A percentile compares a stretch with the other conserved stretches of the same genome.
These are phyloP conservation scores for Ciconia boyciana DNA, from an alignment of 2,113 vertebrate genomes.

Conservation along the genomic window DNA sequence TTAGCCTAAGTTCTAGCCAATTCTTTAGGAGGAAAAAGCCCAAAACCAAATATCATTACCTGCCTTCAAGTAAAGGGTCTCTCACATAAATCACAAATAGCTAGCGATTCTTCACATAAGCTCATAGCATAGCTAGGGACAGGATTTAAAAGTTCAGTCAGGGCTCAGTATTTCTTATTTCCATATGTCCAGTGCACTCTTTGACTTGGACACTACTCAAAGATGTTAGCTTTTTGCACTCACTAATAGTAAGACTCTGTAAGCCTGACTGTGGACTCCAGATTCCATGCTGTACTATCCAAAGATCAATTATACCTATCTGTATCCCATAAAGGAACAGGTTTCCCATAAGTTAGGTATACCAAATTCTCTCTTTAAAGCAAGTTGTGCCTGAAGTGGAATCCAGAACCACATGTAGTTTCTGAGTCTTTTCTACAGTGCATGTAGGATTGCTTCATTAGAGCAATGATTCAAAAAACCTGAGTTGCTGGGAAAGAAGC, in stretches of 20 bases:
- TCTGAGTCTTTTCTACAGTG: background rate
- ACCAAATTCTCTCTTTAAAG: background rate
- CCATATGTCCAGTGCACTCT: background rate
- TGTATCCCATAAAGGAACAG: background rate
- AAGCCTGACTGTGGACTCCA: background rate
- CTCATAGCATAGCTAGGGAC: no score
- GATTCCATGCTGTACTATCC: background rate
- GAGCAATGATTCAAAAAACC: background rate
- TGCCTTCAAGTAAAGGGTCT: background rate
- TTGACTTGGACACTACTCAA: background rate
- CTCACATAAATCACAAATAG: background rate
- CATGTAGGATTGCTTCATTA: fast-evolving
- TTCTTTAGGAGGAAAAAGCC: background rate
- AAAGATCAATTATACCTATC: background rate
- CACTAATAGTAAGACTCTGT: background rate
- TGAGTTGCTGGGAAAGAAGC: background rate
- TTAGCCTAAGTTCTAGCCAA: background rate
- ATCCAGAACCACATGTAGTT: background rate
- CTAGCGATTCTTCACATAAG: background rate
- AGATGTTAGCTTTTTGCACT: background rate
- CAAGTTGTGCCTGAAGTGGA: background rate
- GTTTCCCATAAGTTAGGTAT: background rate
- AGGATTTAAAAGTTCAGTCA: background rate
- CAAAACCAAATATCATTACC: background rate
- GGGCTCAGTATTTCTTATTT: background rate